A percentile compares a stretch with the other conserved stretches of the same genome.
Evolutionary conservation across 1,140 invertebrate species (phyloP).

Genomic region (Drosophila jambulina): DNA sequence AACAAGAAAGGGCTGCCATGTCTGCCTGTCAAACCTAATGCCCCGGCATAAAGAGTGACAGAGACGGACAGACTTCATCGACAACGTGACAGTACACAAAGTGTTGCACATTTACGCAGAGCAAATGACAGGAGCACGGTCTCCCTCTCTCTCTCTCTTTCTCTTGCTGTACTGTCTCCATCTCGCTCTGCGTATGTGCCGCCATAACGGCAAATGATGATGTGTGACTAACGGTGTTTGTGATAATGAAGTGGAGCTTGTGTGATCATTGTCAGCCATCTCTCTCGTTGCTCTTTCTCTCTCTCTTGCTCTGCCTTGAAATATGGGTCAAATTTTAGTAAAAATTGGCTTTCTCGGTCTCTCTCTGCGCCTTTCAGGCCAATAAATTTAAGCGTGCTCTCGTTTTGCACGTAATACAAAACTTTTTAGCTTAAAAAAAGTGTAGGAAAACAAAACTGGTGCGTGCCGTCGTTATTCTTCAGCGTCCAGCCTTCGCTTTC

Average conservation of each 20-base stretch:
- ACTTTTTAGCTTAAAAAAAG: constrained; percentile 61
- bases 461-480: constrained; percentile 69
- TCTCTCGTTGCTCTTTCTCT: constrained; percentile 1
- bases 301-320: constrained; percentile 53
- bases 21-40: constrained; percentile 14
- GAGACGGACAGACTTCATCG: constrained; percentile 17
- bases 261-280: constrained; percentile 48
- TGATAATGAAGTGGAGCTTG: constrained; percentile 19
- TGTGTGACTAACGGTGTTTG: constrained; percentile 63
- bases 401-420: constrained; percentile 76
- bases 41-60: constrained; percentile 7
- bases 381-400: constrained; percentile 67
- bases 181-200: constrained; percentile 40
- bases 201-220: constrained; percentile 71
- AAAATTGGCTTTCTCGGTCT: constrained; percentile 43
- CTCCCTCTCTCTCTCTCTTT: background rate
- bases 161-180: background rate
- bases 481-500: constrained; percentile 30
- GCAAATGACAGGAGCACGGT: constrained; percentile 44
- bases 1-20: constrained; percentile 5
- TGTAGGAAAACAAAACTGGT: constrained; percentile 51
- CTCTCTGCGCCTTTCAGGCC: constrained; percentile 26
- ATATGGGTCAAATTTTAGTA: constrained; percentile 70
- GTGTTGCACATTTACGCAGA: constrained; percentile 32
- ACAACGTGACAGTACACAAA: constrained; percentile 46